Percentiles rank a stretch among this genome's conserved stretches.
Conservation (phyloP, 2,888 invertebrate genomes). For the Lamproptera curius region DNA sequence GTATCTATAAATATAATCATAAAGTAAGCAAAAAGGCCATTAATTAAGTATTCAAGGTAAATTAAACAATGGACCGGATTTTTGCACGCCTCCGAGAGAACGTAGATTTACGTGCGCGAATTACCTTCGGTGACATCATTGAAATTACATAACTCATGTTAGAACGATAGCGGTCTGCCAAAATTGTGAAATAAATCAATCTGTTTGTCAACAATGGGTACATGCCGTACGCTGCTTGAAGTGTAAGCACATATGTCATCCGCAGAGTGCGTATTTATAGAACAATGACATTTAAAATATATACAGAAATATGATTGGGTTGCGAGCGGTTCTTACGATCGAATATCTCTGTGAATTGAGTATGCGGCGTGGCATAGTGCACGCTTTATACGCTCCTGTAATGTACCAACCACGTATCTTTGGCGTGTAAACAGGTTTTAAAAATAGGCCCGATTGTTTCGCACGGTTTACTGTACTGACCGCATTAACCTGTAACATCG, state of each 20-base stretch:
- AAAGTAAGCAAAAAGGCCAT: no score
- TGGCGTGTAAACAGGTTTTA: constrained; percentile 45
- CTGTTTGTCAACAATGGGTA: constrained; percentile 43
- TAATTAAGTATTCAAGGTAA: constrained; percentile 37
- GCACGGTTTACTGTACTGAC: constrained; percentile 51
- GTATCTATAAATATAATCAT: no score
- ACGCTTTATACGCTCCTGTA: constrained; percentile 27
- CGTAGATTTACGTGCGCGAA: constrained; percentile 50
- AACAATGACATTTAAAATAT: constrained; percentile 13
- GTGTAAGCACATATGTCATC: constrained; percentile 25
- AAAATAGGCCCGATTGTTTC: constrained; percentile 66
- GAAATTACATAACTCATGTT: constrained; percentile 47
- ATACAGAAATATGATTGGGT: constrained; percentile 4
- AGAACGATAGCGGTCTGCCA: constrained; percentile 48
- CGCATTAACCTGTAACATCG: constrained; percentile 63
- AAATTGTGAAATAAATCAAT: constrained; percentile 49
- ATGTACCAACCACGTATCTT: constrained; percentile 35
- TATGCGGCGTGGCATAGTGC: neutral
- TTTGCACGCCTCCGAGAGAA: constrained; percentile 43
- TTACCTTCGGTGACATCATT: constrained; percentile 50
- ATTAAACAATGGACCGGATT: constrained; percentile 37
- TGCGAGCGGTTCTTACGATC: neutral
- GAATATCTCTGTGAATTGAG: constrained; percentile 7
- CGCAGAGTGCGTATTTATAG: constrained; percentile 11
- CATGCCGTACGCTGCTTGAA: constrained; percentile 30